These are phyloP conservation scores for Xenopus petersii DNA, from an alignment of 2,797 vertebrate species.

Conservation along the genomic window DNA sequence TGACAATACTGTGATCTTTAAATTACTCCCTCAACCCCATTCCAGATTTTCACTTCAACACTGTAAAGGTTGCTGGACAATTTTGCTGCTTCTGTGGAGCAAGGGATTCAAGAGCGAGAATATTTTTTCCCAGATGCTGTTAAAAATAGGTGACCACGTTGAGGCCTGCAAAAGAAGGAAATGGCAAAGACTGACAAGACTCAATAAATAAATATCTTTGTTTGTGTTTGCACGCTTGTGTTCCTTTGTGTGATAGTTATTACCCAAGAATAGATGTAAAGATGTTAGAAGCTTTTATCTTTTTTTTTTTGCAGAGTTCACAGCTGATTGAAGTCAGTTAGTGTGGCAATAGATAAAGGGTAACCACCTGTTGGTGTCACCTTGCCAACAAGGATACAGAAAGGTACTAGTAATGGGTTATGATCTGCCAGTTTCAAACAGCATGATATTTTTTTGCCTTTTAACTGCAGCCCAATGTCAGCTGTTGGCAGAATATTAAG, in stretches of 20 bases:
- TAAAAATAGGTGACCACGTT: constrained; percentile 38
- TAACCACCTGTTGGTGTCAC: constrained; percentile 51
- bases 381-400: constrained; percentile 36
- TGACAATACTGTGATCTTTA: constrained; percentile 39
- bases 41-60: constrained; percentile 41
- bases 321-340: constrained; percentile 48
- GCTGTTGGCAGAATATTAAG: background rate
- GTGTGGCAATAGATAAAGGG: background rate
- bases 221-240: constrained; percentile 25
- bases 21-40: constrained; percentile 23
- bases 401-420: constrained; percentile 21
- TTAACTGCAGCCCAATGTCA: constrained; percentile 25
- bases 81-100: constrained; percentile 29
- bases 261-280: constrained; percentile 39
- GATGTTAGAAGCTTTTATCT: constrained; percentile 40
- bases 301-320: constrained; percentile 30
- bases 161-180: constrained; percentile 8
- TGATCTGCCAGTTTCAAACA: too few relatives aligned
- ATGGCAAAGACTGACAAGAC: constrained; percentile 28
- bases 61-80: constrained; percentile 39
- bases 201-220: constrained; percentile 12
- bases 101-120: constrained; percentile 23
- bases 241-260: constrained; percentile 39
- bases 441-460: constrained; percentile 9
- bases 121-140: constrained; percentile 28